Conservation (phyloP, 1,140 invertebrate genomes). For the Lepidostoma basale region DNA sequence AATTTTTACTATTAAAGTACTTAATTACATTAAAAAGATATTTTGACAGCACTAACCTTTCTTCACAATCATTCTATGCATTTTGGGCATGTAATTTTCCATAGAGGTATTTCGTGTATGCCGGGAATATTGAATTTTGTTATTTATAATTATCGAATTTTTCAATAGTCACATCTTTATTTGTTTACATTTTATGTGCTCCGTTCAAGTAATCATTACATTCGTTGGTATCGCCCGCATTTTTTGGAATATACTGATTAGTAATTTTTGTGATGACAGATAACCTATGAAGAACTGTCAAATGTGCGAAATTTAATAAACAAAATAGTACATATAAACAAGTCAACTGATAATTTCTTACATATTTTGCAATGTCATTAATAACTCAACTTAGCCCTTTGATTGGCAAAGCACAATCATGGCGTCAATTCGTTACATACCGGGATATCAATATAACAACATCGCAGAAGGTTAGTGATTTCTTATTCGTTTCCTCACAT, state of each 20-base stretch:
- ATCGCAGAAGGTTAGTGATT: conserved; percentile 41
- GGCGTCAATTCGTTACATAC: conserved; percentile 33
- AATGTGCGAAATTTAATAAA: conserved; percentile 3
- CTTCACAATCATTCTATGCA: too few relatives aligned
- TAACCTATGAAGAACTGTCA: conserved; percentile 38
- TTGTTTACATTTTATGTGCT: too few relatives aligned
- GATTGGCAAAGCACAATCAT: conserved; percentile 38
- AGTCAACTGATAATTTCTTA: not conserved
- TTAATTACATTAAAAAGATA: too few relatives aligned
- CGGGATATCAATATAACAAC: conserved; percentile 44
- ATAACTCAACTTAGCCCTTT: conserved; percentile 41
- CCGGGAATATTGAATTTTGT: conserved; percentile 36
- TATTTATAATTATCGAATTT: not conserved
- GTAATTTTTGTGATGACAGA: conserved; percentile 24
- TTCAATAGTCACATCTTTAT: not conserved
- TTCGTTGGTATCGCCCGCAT: too few relatives aligned
- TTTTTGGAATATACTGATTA: too few relatives aligned
- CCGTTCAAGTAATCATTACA: too few relatives aligned
- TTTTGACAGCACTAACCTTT: too few relatives aligned
- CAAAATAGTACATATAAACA: conserved; percentile 11
- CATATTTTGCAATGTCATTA: conserved; percentile 37
- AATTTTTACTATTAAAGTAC: too few relatives aligned
- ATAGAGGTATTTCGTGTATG: conserved; percentile 9
- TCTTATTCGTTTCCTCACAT: not conserved
- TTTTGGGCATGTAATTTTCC: not conserved